Conservation (phyloP, 2,888 invertebrate species). For the Bimastos eiseni region DNA sequence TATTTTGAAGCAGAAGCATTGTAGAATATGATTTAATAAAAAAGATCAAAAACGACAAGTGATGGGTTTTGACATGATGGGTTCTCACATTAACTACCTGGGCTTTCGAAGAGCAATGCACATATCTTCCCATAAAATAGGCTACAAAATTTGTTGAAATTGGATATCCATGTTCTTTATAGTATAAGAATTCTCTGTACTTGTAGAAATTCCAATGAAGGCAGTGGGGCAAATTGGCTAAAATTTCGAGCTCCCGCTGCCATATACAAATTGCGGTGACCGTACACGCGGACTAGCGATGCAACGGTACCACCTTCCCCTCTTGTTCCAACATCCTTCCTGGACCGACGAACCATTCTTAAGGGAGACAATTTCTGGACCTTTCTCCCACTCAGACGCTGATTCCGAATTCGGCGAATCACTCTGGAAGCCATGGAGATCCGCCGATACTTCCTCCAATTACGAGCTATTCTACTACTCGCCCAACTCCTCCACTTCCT, state of each 20-base stretch:
- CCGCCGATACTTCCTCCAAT: not conserved
- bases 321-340: conserved; percentile 4
- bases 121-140: not conserved
- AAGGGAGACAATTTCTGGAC: not conserved
- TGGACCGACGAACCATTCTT: not conserved
- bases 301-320: not conserved
- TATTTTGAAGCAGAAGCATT: too few relatives aligned
- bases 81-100: too few relatives aligned
- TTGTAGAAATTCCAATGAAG: not conserved
- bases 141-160: too few relatives aligned
- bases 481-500: not conserved
- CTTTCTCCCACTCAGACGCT: not conserved
- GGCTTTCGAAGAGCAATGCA: not conserved
- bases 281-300: not conserved
- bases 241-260: not conserved
- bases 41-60: too few relatives aligned
- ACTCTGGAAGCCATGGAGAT: not conserved
- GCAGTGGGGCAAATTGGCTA: not conserved
- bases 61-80: too few relatives aligned
- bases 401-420: not conserved
- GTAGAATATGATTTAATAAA: too few relatives aligned
- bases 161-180: too few relatives aligned
- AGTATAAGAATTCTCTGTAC: not conserved
- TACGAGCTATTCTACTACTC: not conserved
- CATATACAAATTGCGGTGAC: not conserved